A percentile compares a stretch with the other conserved stretches of the same genome.
Evolutionary conservation across 2,888 invertebrate genomes (phyloP).

Genomic region (Caenorhabditis imperialis): DNA sequence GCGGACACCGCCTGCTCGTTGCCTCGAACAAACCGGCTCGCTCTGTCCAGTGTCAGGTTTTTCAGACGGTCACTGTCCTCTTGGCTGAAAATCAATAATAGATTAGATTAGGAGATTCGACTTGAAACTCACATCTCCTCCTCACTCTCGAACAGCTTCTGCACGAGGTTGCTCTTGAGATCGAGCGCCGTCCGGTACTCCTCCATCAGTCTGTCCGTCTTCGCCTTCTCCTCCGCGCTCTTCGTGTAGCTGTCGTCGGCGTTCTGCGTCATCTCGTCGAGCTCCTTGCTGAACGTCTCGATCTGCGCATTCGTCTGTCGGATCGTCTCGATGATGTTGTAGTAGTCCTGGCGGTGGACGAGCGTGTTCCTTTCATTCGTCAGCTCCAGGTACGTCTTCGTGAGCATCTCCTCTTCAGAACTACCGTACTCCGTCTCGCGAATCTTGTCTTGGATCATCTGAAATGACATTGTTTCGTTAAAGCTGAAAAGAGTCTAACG

Average conservation of each 20-base stretch:
- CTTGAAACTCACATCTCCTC: slow-evolving; percentile 63
- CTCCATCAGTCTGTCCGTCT: slow-evolving; percentile 67
- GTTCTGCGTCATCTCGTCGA: slow-evolving; percentile 52
- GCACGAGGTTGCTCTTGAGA: slow-evolving; percentile 55
- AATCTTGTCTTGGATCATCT: slow-evolving; percentile 52
- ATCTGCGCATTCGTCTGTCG: slow-evolving; percentile 42
- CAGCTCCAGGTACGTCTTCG: slow-evolving; percentile 62
- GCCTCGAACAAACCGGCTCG: slow-evolving; percentile 61
- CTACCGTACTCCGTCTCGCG: slow-evolving; percentile 60
- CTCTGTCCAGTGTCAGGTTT: slow-evolving; percentile 58
- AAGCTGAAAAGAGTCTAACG: neutral
- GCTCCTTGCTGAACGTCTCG: slow-evolving; percentile 33
- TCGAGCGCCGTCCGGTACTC: slow-evolving; percentile 63
- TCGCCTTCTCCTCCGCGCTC: slow-evolving; percentile 66
- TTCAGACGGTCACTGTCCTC: slow-evolving; percentile 63
- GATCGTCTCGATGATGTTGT: slow-evolving; percentile 66
- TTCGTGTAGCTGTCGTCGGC: slow-evolving; percentile 55
- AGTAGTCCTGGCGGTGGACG: slow-evolving; percentile 64
- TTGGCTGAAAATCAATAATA: slow-evolving; percentile 47
- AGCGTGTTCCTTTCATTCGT: slow-evolving; percentile 66
- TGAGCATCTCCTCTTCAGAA: slow-evolving; percentile 65
- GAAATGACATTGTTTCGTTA: neutral
- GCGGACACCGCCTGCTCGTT: slow-evolving; percentile 64
- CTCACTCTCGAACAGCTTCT: slow-evolving; percentile 57
- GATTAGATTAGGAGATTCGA: neutral